These are phyloP conservation scores for Epinephelus malabaricus DNA, from an alignment of 2,797 vertebrate genomes.

Conservation along the genomic window DNA sequence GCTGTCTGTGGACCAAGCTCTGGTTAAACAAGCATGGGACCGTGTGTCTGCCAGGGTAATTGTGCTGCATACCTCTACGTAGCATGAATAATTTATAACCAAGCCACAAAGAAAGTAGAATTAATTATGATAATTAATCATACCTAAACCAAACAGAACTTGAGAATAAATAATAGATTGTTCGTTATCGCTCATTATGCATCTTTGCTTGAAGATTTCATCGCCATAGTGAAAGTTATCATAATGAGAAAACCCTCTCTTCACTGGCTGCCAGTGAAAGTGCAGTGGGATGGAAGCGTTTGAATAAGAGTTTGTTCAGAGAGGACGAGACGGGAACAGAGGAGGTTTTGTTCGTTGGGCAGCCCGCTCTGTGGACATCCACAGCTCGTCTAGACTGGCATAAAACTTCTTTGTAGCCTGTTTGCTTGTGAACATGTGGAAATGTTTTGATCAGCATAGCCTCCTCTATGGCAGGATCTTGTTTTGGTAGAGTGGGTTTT, in stretches of 20 bases:
- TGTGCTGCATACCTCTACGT: conserved; percentile 18
- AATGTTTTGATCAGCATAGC: conserved; percentile 37
- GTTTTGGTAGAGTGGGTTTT: conserved; percentile 34
- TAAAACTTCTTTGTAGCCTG: conserved; percentile 44
- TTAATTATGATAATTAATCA: conserved; percentile 35
- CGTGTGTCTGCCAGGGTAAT: conserved; percentile 92
- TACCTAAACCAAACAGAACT: conserved; percentile 15
- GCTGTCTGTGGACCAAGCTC: conserved; percentile 95
- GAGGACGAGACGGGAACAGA: conserved; percentile 69
- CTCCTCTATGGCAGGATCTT: conserved; percentile 32
- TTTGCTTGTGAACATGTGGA: conserved; percentile 64
- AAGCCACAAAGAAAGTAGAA: conserved; percentile 9
- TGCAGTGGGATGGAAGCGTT: conserved; percentile 57
- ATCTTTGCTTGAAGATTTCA: conserved; percentile 17
- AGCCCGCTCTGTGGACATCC: conserved; percentile 46
- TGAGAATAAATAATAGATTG: conserved; percentile 17
- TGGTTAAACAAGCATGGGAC: conserved; percentile 97
- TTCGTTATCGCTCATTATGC: conserved; percentile 4
- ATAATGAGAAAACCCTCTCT: conserved; percentile 46
- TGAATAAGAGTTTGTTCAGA: conserved; percentile 66
- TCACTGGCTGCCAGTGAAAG: conserved; percentile 59
- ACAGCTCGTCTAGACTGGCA: conserved; percentile 52
- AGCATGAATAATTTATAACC: conserved; percentile 41
- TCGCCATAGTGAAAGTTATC: conserved; percentile 13
- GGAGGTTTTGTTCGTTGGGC: conserved; percentile 70